These are phyloP conservation scores for Fratercula arctica DNA, from an alignment of 2,797 vertebrate species.

Conservation along the genomic window DNA sequence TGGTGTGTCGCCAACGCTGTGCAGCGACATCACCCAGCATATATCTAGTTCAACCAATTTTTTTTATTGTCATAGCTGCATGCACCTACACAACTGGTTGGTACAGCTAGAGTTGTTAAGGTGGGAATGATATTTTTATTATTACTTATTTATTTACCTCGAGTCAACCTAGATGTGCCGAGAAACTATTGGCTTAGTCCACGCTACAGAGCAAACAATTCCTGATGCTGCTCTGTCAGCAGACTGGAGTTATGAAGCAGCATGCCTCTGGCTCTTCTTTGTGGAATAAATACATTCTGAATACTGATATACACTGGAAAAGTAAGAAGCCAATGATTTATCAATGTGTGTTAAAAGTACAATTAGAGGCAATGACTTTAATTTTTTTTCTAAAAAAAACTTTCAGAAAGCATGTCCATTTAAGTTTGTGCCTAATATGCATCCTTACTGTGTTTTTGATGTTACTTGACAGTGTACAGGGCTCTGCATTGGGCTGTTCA, in stretches of 20 bases:
- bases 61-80: neutral
- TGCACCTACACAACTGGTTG: neutral
- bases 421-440: neutral
- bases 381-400: neutral
- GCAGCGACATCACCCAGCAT: neutral
- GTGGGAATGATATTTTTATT: neutral
- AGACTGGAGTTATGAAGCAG: neutral
- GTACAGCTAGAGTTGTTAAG: neutral
- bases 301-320: neutral
- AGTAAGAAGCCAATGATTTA: neutral
- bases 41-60: neutral
- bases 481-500: neutral
- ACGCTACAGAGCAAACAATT: neutral
- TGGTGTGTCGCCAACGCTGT: neutral
- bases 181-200: neutral
- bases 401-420: neutral
- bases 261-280: neutral
- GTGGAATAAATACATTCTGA: neutral
- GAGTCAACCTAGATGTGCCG: neutral
- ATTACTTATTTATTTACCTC: neutral
- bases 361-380: neutral
- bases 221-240: neutral
- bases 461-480: neutral
- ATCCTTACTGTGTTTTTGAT: neutral
- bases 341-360: neutral